These are phyloP conservation scores for Drosophila meridionalis DNA, from an alignment of 2,888 invertebrate genomes.

Conservation along the genomic window DNA sequence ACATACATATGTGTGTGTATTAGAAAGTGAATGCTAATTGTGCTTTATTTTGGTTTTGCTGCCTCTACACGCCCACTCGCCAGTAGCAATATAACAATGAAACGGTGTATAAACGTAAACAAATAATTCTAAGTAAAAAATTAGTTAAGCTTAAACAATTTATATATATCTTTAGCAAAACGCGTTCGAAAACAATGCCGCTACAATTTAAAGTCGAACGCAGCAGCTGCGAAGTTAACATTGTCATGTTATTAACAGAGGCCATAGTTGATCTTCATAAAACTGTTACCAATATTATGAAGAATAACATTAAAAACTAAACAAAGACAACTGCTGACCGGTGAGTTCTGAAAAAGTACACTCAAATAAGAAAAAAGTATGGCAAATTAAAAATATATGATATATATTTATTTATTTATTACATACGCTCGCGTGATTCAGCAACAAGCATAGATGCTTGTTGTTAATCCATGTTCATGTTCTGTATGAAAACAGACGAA, in stretches of 20 bases:
- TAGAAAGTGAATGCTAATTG: constrained; percentile 53
- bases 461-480: too few relatives aligned
- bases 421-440: too few relatives aligned
- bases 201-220: background rate
- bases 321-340: background rate
- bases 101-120: background rate
- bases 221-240: background rate
- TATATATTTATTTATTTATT: background rate
- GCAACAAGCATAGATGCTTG: too few relatives aligned
- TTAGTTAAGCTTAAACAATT: background rate
- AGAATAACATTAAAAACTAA: background rate
- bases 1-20: background rate
- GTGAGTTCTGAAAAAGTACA: background rate
- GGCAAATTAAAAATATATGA: background rate
- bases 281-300: background rate
- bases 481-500: too few relatives aligned
- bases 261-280: background rate
- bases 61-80: constrained; percentile 29
- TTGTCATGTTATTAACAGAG: background rate
- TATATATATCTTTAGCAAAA: background rate
- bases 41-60: constrained; percentile 10
- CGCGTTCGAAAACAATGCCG: background rate
- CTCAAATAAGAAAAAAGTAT: background rate
- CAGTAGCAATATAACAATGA: constrained; percentile 9
- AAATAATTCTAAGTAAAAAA: background rate